A percentile compares a stretch with the other conserved stretches of the same genome.
Conservation (phyloP, 2,797 vertebrate genomes). For the Falco biarmicus region DNA sequence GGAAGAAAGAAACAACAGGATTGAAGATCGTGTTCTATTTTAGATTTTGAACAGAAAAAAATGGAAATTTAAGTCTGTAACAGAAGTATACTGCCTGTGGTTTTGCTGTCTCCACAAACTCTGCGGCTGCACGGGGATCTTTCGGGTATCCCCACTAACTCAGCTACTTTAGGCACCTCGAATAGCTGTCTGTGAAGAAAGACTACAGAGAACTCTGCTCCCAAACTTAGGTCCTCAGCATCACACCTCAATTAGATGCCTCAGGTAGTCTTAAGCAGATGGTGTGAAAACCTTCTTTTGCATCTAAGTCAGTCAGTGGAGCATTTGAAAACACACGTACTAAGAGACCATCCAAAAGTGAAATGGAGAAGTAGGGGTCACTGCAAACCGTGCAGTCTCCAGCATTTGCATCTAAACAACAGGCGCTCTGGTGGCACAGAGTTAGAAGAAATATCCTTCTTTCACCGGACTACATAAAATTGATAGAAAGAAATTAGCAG, state of each 20-base stretch:
- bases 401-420: conserved; percentile 65
- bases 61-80: background rate
- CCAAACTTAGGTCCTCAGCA: background rate
- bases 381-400: conserved; percentile 8
- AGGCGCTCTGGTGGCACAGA: conserved; percentile 13
- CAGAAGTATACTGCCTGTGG: background rate
- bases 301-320: background rate
- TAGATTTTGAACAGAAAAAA: background rate
- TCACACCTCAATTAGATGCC: background rate
- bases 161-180: background rate
- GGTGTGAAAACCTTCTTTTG: background rate
- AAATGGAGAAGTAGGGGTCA: background rate
- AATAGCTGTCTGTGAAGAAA: background rate
- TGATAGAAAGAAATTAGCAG: conserved; percentile 71
- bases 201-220: background rate
- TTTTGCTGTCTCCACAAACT: background rate
- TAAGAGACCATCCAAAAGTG: background rate
- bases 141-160: background rate
- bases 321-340: background rate
- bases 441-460: conserved; percentile 36
- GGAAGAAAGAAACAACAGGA: background rate
- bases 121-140: background rate
- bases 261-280: background rate
- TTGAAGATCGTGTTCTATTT: background rate
- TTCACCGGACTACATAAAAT: conserved; percentile 64